These are phyloP conservation scores for Theropithecus gelada DNA, from an alignment of 2,113 vertebrate genomes.

Conservation along the genomic window DNA sequence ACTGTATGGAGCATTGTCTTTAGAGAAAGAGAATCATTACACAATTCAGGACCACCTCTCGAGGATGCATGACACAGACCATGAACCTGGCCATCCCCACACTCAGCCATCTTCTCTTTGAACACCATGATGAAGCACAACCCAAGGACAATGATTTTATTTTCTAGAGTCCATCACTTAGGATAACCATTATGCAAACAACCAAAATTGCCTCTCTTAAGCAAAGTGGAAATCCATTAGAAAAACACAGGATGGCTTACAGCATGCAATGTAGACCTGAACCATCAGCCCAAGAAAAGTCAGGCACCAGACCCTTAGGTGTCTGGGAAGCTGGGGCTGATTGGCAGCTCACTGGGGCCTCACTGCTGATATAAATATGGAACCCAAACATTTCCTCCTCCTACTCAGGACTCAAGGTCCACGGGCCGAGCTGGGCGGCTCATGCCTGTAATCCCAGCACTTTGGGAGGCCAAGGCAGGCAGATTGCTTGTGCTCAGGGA, in stretches of 20 bases:
- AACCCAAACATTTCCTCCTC: background rate
- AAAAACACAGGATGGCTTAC: background rate
- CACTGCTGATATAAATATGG: background rate
- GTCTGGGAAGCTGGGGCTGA: background rate
- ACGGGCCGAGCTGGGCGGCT: too few species aligned
- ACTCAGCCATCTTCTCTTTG: background rate
- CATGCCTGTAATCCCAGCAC: too few species aligned
- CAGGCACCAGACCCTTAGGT: background rate
- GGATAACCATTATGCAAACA: background rate
- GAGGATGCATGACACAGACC: background rate
- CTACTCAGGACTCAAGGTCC: background rate
- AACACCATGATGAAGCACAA: background rate
- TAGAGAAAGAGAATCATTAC: background rate
- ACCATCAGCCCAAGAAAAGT: background rate
- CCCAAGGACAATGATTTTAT: background rate
- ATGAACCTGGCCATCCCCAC: background rate
- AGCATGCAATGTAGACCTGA: background rate
- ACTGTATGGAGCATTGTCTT: background rate
- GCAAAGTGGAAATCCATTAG: background rate
- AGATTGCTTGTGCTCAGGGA: too few species aligned
- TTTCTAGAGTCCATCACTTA: background rate
- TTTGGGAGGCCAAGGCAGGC: too few species aligned
- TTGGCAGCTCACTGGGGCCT: background rate
- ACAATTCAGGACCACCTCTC: background rate
- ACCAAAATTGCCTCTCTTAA: background rate